Conservation (phyloP, 2,797 vertebrate species). For the Phylloscopus collybita region DNA sequence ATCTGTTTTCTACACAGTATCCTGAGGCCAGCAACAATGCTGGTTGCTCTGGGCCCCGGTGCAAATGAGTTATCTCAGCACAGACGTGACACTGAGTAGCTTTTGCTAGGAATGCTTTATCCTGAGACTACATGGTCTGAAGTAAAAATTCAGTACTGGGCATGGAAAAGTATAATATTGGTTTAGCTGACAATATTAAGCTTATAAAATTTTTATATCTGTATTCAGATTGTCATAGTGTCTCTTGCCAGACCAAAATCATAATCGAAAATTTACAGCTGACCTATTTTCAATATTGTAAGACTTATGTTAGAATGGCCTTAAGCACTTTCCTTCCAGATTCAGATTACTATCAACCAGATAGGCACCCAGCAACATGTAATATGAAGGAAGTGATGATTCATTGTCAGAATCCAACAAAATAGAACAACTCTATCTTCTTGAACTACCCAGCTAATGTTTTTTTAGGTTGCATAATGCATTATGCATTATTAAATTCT, state of each 20-base stretch:
- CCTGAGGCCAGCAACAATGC: neutral
- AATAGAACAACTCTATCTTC: conserved; percentile 1
- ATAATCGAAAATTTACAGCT: neutral
- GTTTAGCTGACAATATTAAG: neutral
- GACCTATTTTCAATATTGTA: conserved; percentile 9
- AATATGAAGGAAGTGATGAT: conserved; percentile 36
- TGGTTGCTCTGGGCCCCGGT: neutral
- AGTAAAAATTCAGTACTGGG: neutral
- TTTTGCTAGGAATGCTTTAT: neutral
- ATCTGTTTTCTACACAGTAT: neutral
- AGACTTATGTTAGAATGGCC: neutral
- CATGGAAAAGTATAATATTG: neutral
- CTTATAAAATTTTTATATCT: neutral
- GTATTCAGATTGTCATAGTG: neutral
- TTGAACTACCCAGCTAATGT: conserved; percentile 11
- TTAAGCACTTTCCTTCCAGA: conserved; percentile 19
- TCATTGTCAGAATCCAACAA: conserved; percentile 31
- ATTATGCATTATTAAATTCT: conserved; percentile 30
- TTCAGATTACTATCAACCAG: conserved; percentile 10
- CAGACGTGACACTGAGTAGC: neutral
- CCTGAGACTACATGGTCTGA: neutral
- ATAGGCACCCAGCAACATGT: neutral
- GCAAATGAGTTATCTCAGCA: neutral
- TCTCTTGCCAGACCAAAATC: neutral
- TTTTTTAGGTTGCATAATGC: conserved; percentile 22